Percentiles rank a stretch among this genome's conserved stretches.
Evolutionary conservation across 2,888 invertebrate genomes (phyloP).

Genomic region (Scaptomyza reducta): DNA sequence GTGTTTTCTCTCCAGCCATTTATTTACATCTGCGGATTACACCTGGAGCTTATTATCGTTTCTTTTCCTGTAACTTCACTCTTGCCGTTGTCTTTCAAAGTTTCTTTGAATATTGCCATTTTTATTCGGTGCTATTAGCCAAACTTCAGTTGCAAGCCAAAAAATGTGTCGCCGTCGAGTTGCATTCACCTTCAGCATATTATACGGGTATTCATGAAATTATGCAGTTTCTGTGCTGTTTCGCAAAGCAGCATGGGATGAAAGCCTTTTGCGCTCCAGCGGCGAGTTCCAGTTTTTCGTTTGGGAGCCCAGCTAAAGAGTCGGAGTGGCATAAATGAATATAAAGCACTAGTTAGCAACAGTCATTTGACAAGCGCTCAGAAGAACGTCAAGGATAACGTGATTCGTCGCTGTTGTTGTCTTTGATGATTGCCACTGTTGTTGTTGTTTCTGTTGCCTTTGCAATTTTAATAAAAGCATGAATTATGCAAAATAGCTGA

Average conservation of each 20-base stretch:
- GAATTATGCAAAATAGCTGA: conserved; percentile 68
- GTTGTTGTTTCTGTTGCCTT: conserved; percentile 41
- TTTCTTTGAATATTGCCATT: neutral
- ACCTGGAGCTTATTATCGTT: neutral
- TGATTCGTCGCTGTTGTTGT: conserved; percentile 19
- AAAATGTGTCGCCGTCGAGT: neutral
- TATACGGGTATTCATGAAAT: conserved; percentile 9
- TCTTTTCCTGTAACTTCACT: neutral
- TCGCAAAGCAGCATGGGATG: neutral
- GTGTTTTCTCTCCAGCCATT: neutral
- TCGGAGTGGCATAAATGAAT: conserved; percentile 66
- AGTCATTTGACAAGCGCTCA: conserved; percentile 60
- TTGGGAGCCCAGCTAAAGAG: conserved; percentile 22
- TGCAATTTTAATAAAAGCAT: conserved; percentile 67
- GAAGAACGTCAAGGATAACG: conserved; percentile 19
- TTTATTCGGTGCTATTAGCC: neutral
- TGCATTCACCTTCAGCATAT: conserved; percentile 21
- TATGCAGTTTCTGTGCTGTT: conserved; percentile 26
- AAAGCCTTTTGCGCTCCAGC: conserved; percentile 3
- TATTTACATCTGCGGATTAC: neutral
- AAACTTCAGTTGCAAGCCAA: conserved; percentile 4
- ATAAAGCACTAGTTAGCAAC: conserved; percentile 68
- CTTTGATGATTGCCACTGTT: neutral
- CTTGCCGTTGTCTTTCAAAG: neutral
- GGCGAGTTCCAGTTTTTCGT: conserved; percentile 9